A percentile compares a stretch with the other conserved stretches of the same genome.
Evolutionary conservation across 2,888 invertebrate genomes (phyloP).

Genomic region (Unio delphinus): DNA sequence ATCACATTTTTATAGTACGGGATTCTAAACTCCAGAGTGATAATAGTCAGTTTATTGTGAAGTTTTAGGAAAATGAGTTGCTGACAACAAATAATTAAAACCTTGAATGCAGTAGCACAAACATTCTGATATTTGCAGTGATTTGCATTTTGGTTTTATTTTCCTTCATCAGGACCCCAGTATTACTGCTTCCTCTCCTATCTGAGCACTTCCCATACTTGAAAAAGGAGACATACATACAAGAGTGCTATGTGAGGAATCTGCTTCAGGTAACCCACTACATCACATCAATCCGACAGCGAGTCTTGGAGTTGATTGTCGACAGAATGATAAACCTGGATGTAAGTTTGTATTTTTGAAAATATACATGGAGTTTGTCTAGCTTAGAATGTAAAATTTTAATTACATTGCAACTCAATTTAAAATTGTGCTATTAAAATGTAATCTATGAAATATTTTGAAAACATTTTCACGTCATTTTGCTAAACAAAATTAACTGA

Average conservation of each 20-base stretch:
- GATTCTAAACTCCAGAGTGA: no score
- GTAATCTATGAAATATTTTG: no score
- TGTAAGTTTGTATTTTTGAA: conserved; percentile 49
- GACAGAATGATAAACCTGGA: conserved; percentile 78
- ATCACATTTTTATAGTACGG: no score
- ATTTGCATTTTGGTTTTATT: background rate
- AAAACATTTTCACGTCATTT: no score
- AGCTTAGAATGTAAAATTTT: no score
- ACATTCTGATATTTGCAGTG: background rate
- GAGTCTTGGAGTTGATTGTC: conserved; percentile 82
- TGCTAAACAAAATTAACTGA: no score
- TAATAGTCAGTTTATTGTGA: no score
- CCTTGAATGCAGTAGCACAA: conserved; percentile 13
- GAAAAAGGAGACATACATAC: conserved; percentile 79
- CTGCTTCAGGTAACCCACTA: conserved; percentile 84
- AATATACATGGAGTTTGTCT: conserved; percentile 71
- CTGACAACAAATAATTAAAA: conserved; percentile 20
- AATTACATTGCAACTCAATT: no score
- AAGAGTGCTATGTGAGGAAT: conserved; percentile 85
- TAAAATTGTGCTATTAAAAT: no score
- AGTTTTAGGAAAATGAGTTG: conserved; percentile 4
- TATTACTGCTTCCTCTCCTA: conserved; percentile 79
- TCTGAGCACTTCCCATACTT: conserved; percentile 83
- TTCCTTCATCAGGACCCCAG: conserved; percentile 78
- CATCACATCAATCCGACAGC: conserved; percentile 80